A percentile compares a stretch with the other conserved stretches of the same genome.
Conservation (phyloP, 23 tunicate genomes). For the Ciona savignyi region DNA sequence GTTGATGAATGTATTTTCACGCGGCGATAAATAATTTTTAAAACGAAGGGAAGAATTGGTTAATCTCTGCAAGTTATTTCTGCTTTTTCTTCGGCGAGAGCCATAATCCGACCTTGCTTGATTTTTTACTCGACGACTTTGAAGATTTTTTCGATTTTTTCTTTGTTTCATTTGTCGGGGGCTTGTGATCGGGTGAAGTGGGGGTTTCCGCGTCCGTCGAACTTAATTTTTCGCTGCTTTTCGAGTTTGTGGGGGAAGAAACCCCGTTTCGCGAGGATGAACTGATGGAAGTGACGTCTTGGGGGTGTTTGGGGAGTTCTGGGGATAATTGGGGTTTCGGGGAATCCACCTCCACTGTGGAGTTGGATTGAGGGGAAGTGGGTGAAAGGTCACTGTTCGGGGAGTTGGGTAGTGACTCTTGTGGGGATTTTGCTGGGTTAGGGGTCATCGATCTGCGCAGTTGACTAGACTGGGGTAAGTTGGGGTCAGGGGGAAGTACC, state of each 20-base stretch:
- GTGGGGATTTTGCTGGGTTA: conserved; percentile 26
- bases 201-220: neutral
- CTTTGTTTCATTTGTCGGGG: conserved; percentile 4
- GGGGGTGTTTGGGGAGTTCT: neutral
- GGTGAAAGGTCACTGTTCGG: neutral
- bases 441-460: conserved; percentile 47
- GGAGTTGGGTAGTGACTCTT: conserved; percentile 1
- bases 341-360: neutral
- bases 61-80: no score
- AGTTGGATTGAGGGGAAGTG: neutral
- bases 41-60: no score
- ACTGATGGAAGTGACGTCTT: neutral
- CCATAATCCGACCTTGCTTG: conserved; percentile 59
- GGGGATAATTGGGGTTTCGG: no score
- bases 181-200: neutral
- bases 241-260: conserved; percentile 4
- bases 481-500: conserved; percentile 19
- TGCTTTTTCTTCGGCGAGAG: conserved; percentile 58
- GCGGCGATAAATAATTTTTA: no score
- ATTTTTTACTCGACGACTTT: conserved; percentile 8
- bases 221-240: neutral
- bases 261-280: neutral
- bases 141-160: conserved; percentile 24
- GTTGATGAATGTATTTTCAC: no score
- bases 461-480: neutral